Evolutionary conservation across 1,140 invertebrate species (phyloP), one percentile per base, ranked within the genome.

Genomic region (Zaprionus nigranus): DNA sequence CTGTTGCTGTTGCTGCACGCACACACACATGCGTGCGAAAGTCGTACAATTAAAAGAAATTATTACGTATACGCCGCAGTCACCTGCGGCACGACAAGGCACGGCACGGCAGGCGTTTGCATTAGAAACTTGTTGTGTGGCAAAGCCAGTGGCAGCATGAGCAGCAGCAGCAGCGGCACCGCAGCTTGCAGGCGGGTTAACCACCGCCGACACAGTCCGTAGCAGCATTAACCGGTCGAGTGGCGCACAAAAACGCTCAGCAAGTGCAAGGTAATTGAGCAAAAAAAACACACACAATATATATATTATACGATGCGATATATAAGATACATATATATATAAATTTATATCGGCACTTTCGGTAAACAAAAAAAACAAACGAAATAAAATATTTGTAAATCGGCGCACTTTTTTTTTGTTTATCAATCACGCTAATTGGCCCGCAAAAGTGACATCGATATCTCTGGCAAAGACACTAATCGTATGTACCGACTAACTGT

Each of bases 241-340:
- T 36, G 17, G 53, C 43, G 68, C 69, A 40, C 67, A 65, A 74
- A 74, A 53, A 76, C 70, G 43, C 54, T 56, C 62, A 64, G 78
- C 90, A 91, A 91, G 90, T 88, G 79, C 88, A 91, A 91, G 88
- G 78, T 75, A 82, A 82, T 82, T 77, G 65, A 36, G 70, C 66
- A 74, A 80, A 84, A 75, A 40, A 71, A 38, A 46, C 38, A 49
- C 46, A 49, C 46, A 24, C 38, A n/a, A 54, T 22, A 26, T 20
- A 57, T 34, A 36, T 36, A 56, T 20, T 5, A 40, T n/a, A 34
- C 30, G 7, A 51, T 51, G 22, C 20, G 9, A 58, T 17, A 56
- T 54, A 54, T 28, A 22, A 17, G 15, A 51, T 51, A 46, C 30
- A 43, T 13, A 43, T 51, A 24, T 51, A 17, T 17, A 46, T 20